phyloP scores from a whole-genome alignment of 2,113 vertebrate species.

The Phaetusa simplex region DNA sequence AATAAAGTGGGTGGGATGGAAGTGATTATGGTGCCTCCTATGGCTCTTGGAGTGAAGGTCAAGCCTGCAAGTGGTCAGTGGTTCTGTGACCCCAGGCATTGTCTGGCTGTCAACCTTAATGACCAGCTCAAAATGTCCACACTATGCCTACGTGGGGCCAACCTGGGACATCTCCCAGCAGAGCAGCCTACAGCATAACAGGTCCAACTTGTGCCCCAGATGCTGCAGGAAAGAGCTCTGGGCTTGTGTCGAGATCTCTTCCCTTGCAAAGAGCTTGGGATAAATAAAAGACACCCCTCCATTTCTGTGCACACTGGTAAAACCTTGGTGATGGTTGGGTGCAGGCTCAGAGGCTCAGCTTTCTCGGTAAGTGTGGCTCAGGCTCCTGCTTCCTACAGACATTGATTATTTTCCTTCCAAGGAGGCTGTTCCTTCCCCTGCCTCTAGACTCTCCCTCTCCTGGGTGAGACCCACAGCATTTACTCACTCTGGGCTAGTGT shows the following conservation, averaged over 20 bases:
- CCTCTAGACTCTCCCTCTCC: background rate
- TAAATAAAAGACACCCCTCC: background rate
- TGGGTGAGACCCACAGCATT: background rate
- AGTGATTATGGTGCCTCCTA: background rate
- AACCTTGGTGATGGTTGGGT: background rate
- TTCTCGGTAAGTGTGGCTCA: background rate
- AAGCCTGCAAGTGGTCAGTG: background rate
- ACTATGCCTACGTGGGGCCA: background rate
- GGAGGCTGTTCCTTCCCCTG: background rate
- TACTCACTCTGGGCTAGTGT: background rate
- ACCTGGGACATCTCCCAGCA: background rate
- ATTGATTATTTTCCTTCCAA: background rate
- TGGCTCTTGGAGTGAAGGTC: background rate
- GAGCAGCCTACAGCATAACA: background rate
- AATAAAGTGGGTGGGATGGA: background rate
- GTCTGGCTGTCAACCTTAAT: background rate
- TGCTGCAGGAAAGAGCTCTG: background rate
- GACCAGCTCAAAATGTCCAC: background rate
- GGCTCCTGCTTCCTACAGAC: background rate
- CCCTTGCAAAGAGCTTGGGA: background rate
- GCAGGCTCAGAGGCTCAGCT: background rate
- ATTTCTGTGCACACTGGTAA: background rate
- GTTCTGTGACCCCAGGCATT: rapidly evolving
- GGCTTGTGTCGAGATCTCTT: background rate
- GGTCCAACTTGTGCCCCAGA: background rate